Evolutionary conservation across 2,888 invertebrate genomes (phyloP), one percentile per base, ranked within the genome.

Genomic region (Buathra laborator): DNA sequence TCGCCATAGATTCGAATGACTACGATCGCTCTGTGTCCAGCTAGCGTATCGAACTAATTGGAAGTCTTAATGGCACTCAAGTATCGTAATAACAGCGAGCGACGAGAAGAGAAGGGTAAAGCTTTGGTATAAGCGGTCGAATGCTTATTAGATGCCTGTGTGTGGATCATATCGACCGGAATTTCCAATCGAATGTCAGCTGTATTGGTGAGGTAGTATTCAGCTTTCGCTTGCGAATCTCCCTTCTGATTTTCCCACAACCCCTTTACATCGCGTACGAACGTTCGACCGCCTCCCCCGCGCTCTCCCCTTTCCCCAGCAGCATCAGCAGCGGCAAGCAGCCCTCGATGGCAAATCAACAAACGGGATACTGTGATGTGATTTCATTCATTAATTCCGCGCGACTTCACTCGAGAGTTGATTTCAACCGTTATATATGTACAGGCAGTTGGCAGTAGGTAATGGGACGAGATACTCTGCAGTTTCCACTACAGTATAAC

Each of bases 331-430:
- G 66, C 76, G 48, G 66, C n/a, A 43, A 43, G 19, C 48, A 78
- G 59, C 88, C 88, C 84, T 87, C 89, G 85, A 88, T 88, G 84
- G 88, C 89, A 88, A 91, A 91, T 90, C 90, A 91, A 91, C 90
- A 91, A 92, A 91, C 89, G 87, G 88, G 89, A 87, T 43, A 85
- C 85, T 82, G 82, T 89, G 89, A 92, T 92, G 91, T 89, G 90
- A 92, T 92, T 92, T 89, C 91, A 90, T 91, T 92, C 90, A 88
- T 91, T 90, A 90, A 90, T 92, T 91, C 91, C 91, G 86, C 90
- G 80, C 88, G 90, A 91, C 90, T 91, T 91, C 88, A 87, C 86
- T 76, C 87, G 84, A 80, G 85, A 85, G 84, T 86, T 88, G 86
- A 89, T 88, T 88, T 86, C 88, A 86, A 81, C 84, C 84, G 43